Evolutionary conservation across 1,140 invertebrate genomes (phyloP).

Genomic region (Drosophila yakuba): DNA sequence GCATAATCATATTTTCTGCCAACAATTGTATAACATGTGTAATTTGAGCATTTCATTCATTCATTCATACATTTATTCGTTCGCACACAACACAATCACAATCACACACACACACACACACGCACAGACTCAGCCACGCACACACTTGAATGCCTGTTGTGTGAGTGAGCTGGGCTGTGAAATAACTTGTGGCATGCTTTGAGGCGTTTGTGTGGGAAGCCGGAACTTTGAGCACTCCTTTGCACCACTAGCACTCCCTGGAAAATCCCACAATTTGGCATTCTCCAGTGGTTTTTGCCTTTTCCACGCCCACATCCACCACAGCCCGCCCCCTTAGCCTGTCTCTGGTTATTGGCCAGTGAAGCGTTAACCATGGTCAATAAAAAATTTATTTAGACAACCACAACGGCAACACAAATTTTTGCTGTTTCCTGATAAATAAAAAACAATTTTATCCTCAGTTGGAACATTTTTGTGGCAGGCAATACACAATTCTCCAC

Average conservation of each 20-base stretch:
- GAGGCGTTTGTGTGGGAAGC: conserved; percentile 60
- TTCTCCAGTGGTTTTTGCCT: conserved; percentile 65
- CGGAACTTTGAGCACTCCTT: conserved; percentile 41
- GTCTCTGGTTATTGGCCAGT: conserved; percentile 69
- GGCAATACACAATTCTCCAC: conserved; percentile 1
- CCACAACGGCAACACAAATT: conserved; percentile 63
- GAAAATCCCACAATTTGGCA: conserved; percentile 10
- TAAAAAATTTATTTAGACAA: conserved; percentile 83
- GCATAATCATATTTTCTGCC: conserved; percentile 70
- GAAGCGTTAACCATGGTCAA: conserved; percentile 81
- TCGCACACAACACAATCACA: conserved; percentile 20
- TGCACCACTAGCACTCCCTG: neutral
- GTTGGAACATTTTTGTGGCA: conserved; percentile 46
- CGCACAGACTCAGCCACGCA: neutral
- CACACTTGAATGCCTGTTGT: conserved; percentile 32
- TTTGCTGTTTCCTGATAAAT: conserved; percentile 60
- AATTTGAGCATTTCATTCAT: conserved; percentile 75
- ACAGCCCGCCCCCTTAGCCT: neutral
- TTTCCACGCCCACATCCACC: conserved; percentile 30
- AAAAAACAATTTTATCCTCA: conserved; percentile 21
- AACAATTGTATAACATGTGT: conserved; percentile 80
- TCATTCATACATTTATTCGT: conserved; percentile 61
- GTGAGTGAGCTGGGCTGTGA: conserved; percentile 49
- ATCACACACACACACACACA: conserved; percentile 7
- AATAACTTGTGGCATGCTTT: conserved; percentile 80